A percentile compares a stretch with the other conserved stretches of the same genome.
Evolutionary conservation across 2,113 vertebrate genomes (phyloP).

Genomic region (Fulica atra): DNA sequence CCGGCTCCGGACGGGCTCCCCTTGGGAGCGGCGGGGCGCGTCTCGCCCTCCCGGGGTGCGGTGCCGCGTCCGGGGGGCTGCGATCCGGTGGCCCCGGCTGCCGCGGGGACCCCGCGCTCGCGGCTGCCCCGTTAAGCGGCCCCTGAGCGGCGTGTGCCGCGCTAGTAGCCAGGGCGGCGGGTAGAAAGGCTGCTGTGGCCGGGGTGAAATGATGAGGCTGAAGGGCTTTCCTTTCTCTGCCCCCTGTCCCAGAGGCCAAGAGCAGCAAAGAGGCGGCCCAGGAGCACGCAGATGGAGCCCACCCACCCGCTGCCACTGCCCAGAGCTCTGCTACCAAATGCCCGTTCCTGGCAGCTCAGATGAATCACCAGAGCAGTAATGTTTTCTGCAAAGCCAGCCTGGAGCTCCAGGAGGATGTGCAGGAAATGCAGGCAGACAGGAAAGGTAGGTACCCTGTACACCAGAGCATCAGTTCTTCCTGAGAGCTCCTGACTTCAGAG

Average conservation of each 20-base stretch:
- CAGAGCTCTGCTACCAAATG: slow-evolving; percentile 85
- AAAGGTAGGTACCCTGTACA: slow-evolving; percentile 73
- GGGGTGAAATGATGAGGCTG: neutral
- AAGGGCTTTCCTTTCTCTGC: neutral
- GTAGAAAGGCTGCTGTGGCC: neutral
- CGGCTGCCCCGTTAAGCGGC: neutral
- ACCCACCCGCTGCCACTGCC: slow-evolving; percentile 62
- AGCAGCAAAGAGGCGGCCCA: slow-evolving; percentile 41
- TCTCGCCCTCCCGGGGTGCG: accelerated
- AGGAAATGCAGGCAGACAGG: slow-evolving; percentile 85
- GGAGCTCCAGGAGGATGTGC: slow-evolving; percentile 93
- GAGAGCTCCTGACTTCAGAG: neutral
- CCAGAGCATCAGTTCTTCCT: accelerated
- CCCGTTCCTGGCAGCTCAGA: slow-evolving; percentile 93
- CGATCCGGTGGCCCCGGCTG: neutral
- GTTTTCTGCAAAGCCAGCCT: slow-evolving; percentile 91
- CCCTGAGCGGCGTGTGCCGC: neutral
- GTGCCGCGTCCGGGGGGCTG: neutral
- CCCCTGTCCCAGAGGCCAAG: slow-evolving; percentile 56
- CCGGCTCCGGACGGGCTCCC: neutral
- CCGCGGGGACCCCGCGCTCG: neutral
- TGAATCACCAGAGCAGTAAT: slow-evolving; percentile 87
- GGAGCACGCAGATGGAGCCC: slow-evolving; percentile 16
- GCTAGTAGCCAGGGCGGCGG: neutral
- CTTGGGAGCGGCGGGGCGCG: neutral